These are phyloP conservation scores for Galago senegalensis DNA, from an alignment of 2,797 vertebrate genomes.

Conservation along the genomic window DNA sequence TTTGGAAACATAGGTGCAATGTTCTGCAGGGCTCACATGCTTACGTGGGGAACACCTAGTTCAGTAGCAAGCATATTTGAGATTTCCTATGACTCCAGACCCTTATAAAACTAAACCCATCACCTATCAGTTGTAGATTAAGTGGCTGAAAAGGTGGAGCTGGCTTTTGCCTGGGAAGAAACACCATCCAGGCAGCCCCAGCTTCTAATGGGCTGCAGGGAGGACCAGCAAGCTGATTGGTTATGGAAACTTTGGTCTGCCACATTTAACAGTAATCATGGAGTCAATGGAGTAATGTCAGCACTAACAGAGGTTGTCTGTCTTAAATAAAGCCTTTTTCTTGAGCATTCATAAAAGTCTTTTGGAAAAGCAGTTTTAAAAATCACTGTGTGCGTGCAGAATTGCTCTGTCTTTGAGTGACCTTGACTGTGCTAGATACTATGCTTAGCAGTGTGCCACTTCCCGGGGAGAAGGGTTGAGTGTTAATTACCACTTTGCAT, in stretches of 20 bases:
- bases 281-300: slow-evolving; percentile 50
- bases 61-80: not conserved
- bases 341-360: slow-evolving; percentile 2
- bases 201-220: not conserved
- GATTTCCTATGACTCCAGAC: not conserved
- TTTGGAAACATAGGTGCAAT: not conserved
- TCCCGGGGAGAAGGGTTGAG: not conserved
- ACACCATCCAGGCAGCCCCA: not conserved
- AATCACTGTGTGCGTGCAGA: not conserved
- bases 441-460: not conserved
- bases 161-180: not conserved
- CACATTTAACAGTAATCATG: slow-evolving; percentile 28
- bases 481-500: not conserved
- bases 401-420: not conserved
- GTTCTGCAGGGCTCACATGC: not conserved
- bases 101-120: not conserved
- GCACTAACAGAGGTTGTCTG: slow-evolving; percentile 44
- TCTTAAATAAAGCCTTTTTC: slow-evolving; percentile 54
- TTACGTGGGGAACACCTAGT: not conserved
- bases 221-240: not conserved
- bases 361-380: slow-evolving; percentile 44
- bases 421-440: not conserved
- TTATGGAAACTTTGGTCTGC: not conserved
- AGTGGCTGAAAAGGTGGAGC: not conserved
- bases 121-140: not conserved